phyloP scores from a whole-genome alignment of 2,797 vertebrate species.

The Peromyscus melanophrys region DNA sequence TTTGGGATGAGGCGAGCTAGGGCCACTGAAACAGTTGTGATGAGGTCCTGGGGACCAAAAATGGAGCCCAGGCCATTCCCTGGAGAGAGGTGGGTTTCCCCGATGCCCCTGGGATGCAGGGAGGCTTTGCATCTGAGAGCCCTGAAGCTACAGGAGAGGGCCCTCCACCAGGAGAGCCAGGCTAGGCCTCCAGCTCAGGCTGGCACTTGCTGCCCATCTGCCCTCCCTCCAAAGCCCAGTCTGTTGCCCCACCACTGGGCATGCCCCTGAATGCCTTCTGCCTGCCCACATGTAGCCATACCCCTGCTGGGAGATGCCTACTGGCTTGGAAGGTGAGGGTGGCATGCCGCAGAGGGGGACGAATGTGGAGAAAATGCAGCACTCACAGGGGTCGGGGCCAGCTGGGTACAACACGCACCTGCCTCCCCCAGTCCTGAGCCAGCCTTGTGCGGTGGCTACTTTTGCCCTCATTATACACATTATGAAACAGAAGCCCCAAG shows the following conservation, averaged over 20 bases:
- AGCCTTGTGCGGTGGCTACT: too few relatives aligned
- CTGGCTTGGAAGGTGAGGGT: not conserved
- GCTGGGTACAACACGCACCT: too few relatives aligned
- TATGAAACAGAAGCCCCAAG: not conserved
- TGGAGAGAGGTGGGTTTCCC: not conserved
- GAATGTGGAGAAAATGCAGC: not conserved
- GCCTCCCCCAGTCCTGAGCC: rapidly evolving
- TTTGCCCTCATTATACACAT: not conserved
- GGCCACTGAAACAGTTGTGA: not conserved
- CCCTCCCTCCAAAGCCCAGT: not conserved
- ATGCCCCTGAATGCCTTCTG: not conserved
- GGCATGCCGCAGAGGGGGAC: not conserved
- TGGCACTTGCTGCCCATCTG: not conserved
- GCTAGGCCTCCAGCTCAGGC: not conserved
- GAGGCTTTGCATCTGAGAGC: not conserved
- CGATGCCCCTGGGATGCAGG: not conserved
- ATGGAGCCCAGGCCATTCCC: not conserved
- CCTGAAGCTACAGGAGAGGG: not conserved
- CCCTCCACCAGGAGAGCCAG: not conserved
- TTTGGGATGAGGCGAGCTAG: not conserved
- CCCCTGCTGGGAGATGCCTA: not conserved
- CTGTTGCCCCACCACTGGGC: not conserved
- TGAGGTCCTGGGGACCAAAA: not conserved
- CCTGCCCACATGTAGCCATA: not conserved
- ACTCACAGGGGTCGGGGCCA: not conserved